These are phyloP conservation scores for Sylvia atricapilla DNA, from an alignment of 2,113 vertebrate species.

Conservation along the genomic window DNA sequence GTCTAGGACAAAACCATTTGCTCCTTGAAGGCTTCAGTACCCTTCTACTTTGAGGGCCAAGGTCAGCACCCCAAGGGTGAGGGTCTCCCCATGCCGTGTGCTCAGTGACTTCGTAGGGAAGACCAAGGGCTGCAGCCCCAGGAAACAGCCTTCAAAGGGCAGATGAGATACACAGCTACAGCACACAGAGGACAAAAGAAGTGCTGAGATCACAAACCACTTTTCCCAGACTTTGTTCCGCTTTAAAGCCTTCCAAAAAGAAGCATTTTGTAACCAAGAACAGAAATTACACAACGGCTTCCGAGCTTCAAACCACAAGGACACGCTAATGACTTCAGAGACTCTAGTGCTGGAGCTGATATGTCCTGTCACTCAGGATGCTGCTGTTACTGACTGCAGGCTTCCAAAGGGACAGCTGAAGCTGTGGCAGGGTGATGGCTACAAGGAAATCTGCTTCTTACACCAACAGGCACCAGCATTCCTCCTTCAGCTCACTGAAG, in stretches of 20 bases:
- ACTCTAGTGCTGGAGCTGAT: background rate
- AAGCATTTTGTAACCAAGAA: conserved; percentile 1
- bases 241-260: background rate
- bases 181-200: background rate
- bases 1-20: background rate
- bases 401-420: background rate
- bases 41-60: background rate
- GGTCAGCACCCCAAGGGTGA: background rate
- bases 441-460: background rate
- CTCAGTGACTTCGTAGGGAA: background rate
- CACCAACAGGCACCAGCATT: background rate
- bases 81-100: background rate
- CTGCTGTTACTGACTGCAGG: background rate
- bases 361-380: background rate
- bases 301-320: background rate
- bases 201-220: background rate
- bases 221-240: background rate
- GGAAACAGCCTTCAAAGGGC: background rate
- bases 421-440: background rate
- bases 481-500: background rate
- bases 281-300: background rate
- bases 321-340: background rate
- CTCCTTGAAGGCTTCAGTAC: background rate
- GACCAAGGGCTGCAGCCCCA: background rate
- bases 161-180: background rate